Evolutionary conservation across 2,113 vertebrate genomes (phyloP), one percentile per base, ranked within the genome.

Genomic region (Chloropsis cyanopogon): DNA sequence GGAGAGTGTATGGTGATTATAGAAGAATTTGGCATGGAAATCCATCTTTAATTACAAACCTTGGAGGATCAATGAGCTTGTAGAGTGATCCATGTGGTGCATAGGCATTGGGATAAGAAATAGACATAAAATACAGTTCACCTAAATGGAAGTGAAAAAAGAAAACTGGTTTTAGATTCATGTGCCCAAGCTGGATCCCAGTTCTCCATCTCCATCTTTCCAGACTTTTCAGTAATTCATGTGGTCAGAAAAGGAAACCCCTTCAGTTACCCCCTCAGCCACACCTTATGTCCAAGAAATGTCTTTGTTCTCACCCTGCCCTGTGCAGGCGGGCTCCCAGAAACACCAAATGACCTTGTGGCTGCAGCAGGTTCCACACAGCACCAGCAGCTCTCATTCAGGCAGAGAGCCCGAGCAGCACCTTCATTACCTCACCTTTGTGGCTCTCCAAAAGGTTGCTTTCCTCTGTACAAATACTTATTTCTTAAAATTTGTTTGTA

Each of bases 111-210:
- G 98, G 98, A 87, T 98, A 98, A 39, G 98, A 97, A 14, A 98
- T 98, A 52, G 98, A 98, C 95, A 99, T 90, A 94, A 99, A 99
- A 96, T 98, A 99, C 39, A 99, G 96, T 90, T 99, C 98, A 64
- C 98, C 98, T 99, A 93, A 92, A 37, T 21, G 60, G 59, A 95
- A 90, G 64, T 9, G 37, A 78, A 25, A 57, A 28, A 31, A 70
- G 4, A 78, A 83, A 39, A 87, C 12, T 20, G 15, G 20, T 44
- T 12, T 82, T 57, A 69, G 49, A 46, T 73, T 82, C 37, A 81
- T 41, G 8, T 33, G 20, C 25, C 47, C 22, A 85, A 66, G 54
- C 37, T 56, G 28, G 91, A 77, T 61, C 35, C 11, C 60, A 54
- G 12, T 46, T 89, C 23, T 75, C 29, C 8, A 19, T 56, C 90